Evolutionary conservation across 2,888 invertebrate species (phyloP).

Genomic region (Diogma glabrata): DNA sequence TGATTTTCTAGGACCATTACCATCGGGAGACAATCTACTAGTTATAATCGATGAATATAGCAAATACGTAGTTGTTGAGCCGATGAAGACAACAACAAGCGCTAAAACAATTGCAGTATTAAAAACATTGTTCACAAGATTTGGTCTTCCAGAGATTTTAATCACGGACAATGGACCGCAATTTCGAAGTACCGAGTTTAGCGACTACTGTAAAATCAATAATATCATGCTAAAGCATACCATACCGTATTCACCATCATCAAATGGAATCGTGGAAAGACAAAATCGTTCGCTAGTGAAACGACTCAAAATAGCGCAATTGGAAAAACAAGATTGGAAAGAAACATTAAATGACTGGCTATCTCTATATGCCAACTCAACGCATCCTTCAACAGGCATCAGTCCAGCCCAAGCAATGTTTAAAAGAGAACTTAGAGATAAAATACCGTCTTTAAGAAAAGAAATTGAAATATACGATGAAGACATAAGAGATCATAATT

Average conservation of each 20-base stretch:
- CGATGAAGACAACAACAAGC: slow-evolving; percentile 15
- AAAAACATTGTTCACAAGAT: slow-evolving; percentile 20
- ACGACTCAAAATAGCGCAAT: slow-evolving; percentile 1
- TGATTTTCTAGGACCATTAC: slow-evolving; percentile 23
- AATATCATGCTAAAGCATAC: slow-evolving; percentile 15
- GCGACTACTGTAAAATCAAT: slow-evolving; percentile 14
- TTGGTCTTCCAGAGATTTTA: slow-evolving; percentile 18
- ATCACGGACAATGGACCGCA: slow-evolving; percentile 20
- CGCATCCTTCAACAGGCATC: background rate
- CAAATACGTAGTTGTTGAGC: slow-evolving; percentile 19
- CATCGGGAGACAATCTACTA: slow-evolving; percentile 21
- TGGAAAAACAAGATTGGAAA: background rate
- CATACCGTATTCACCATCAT: slow-evolving; percentile 18
- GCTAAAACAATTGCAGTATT: slow-evolving; percentile 16
- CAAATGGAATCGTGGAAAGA: slow-evolving; percentile 10
- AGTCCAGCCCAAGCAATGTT: background rate
- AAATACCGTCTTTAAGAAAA: background rate
- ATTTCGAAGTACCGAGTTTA: slow-evolving; percentile 13
- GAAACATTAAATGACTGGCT: background rate
- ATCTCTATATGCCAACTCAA: background rate
- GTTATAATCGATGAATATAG: slow-evolving; percentile 24
- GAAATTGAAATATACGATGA: slow-evolving; percentile 1
- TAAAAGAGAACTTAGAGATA: background rate
- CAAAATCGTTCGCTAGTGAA: slow-evolving; percentile 11
- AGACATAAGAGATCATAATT: background rate